Percentiles rank a stretch among this genome's conserved stretches.
phyloP scores from a whole-genome alignment of 1,140 invertebrate genomes.

The Aphaenogaster floridana region DNA sequence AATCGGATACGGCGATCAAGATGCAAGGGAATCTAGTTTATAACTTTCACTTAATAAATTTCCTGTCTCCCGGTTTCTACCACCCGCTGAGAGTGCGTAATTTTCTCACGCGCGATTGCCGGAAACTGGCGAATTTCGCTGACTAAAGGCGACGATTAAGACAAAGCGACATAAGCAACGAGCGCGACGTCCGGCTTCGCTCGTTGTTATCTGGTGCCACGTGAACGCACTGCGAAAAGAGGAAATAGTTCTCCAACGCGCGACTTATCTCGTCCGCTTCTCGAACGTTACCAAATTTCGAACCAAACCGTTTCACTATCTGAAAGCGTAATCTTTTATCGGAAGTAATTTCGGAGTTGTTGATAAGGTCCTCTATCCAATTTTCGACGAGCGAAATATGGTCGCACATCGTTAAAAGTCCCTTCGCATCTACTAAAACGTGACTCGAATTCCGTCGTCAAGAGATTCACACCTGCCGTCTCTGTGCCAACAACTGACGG shows the following conservation, averaged over 20 bases:
- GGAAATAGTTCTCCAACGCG: constrained; percentile 15
- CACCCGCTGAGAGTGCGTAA: background rate
- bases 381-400: background rate
- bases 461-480: constrained; percentile 66
- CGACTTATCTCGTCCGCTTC: constrained; percentile 50
- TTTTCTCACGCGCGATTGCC: constrained; percentile 42
- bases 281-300: constrained; percentile 36
- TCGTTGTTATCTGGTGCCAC: constrained; percentile 45
- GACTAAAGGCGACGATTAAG: constrained; percentile 45
- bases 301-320: background rate
- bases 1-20: background rate
- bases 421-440: constrained; percentile 54
- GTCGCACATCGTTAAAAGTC: constrained; percentile 34
- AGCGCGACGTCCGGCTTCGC: constrained; percentile 36
- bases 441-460: constrained; percentile 61
- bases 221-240: constrained; percentile 36
- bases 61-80: background rate
- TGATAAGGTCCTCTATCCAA: background rate
- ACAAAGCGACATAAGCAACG: constrained; percentile 35
- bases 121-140: constrained; percentile 16
- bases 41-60: constrained; percentile 43
- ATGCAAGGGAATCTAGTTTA: background rate
- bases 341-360: background rate
- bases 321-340: background rate
- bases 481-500: background rate